Evolutionary conservation across 2,888 invertebrate species (phyloP).

Genomic region (Diachrysia chrysitis): DNA sequence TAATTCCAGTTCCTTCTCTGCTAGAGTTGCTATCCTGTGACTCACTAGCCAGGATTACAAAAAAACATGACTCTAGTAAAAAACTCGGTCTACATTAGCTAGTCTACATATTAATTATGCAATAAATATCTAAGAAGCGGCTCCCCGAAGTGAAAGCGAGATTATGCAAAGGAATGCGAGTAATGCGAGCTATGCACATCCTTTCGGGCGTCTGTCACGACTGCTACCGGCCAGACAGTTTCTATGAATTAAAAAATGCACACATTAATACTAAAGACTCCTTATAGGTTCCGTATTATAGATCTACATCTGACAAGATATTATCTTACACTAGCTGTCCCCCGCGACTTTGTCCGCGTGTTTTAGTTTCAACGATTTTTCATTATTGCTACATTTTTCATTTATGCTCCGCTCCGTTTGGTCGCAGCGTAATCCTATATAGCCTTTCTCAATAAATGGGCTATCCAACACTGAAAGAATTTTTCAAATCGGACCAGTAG

Average conservation of each 20-base stretch:
- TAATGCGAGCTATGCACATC: conserved; percentile 66
- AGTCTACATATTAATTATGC: conserved; percentile 63
- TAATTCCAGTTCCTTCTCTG: neutral
- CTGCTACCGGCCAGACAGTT: conserved; percentile 42
- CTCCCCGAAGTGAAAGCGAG: conserved; percentile 64
- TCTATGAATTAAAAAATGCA: conserved; percentile 41
- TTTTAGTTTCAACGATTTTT: too few species aligned
- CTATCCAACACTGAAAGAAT: too few species aligned
- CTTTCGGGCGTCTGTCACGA: conserved; percentile 63
- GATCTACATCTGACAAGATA: neutral
- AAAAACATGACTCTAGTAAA: conserved; percentile 26
- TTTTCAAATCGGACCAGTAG: too few species aligned
- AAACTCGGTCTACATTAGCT: conserved; percentile 27
- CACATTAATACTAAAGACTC: neutral
- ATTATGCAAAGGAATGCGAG: conserved; percentile 58
- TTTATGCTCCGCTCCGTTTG: too few species aligned
- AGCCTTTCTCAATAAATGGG: too few species aligned
- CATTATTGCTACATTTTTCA: too few species aligned
- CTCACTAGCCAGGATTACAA: too few species aligned
- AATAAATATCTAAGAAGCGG: conserved; percentile 61
- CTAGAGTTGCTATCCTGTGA: too few species aligned
- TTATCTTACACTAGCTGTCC: too few species aligned
- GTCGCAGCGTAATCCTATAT: too few species aligned
- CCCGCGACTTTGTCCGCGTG: too few species aligned
- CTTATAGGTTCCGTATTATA: conserved; percentile 4